Conservation (phyloP, 1,140 invertebrate genomes). For the Oncopeltus fasciatus region DNA sequence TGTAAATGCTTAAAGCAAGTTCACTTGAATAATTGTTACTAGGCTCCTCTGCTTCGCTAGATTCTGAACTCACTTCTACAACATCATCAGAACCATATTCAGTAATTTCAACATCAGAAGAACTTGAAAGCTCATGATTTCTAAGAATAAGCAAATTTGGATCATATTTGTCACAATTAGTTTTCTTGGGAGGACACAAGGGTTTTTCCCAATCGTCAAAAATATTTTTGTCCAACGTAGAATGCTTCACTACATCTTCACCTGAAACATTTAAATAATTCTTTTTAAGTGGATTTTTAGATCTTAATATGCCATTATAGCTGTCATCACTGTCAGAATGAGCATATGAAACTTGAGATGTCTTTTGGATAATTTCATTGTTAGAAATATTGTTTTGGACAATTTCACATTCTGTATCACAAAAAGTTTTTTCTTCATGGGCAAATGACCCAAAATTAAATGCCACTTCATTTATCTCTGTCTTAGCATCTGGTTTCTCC, state of each 20-base stretch:
- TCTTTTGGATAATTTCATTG: not conserved
- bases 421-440: not conserved
- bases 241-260: not conserved
- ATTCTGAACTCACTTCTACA: no score
- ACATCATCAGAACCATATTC: not conserved
- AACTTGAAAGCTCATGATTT: not conserved
- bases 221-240: not conserved
- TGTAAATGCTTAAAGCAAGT: no score
- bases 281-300: not conserved
- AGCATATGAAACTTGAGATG: not conserved
- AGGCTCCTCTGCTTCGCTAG: no score
- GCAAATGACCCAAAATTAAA: not conserved
- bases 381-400: not conserved
- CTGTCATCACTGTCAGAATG: not conserved
- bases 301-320: not conserved
- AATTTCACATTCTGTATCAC: not conserved
- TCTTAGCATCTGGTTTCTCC: no score
- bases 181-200: not conserved
- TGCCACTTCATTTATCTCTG: no score
- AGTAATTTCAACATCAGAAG: not conserved
- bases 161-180: not conserved
- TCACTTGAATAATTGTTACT: no score
- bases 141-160: not conserved
- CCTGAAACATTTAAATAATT: not conserved
- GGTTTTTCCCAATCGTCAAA: not conserved